phyloP scores from a whole-genome alignment of 1,140 invertebrate genomes.

The Drosophila littoralis region DNA sequence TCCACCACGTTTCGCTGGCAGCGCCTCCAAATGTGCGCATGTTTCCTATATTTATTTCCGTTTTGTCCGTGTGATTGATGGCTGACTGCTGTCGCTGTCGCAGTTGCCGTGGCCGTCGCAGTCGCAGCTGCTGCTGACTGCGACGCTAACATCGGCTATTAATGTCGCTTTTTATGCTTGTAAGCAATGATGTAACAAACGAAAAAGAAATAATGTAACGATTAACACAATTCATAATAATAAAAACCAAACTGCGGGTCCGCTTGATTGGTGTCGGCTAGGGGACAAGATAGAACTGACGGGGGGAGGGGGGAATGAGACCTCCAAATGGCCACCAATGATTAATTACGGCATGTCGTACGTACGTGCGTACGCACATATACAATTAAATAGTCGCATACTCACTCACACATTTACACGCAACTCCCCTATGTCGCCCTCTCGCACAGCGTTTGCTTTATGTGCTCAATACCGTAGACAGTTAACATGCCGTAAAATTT shows the following conservation, averaged over 20 bases:
- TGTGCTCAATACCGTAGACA: conserved; percentile 54
- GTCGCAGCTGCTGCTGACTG: conserved; percentile 9
- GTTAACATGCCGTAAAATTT: conserved; percentile 69
- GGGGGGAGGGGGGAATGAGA: background rate
- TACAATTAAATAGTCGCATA: conserved; percentile 11
- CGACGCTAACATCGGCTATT: conserved; percentile 20
- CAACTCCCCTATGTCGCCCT: conserved; percentile 25
- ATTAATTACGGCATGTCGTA: conserved; percentile 47
- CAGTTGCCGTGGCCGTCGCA: conserved; percentile 1
- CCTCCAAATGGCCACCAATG: conserved; percentile 42
- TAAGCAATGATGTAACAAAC: conserved; percentile 49
- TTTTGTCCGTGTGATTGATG: conserved; percentile 78
- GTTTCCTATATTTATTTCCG: conserved; percentile 76
- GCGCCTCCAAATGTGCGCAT: conserved; percentile 27
- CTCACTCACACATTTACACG: conserved; percentile 1
- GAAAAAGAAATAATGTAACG: conserved; percentile 54
- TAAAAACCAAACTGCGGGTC: conserved; percentile 49
- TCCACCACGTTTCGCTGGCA: conserved; percentile 7
- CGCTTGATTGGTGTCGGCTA: conserved; percentile 12
- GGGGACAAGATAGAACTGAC: background rate
- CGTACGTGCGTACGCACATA: conserved; percentile 4
- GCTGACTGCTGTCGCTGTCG: conserved; percentile 54
- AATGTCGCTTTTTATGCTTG: conserved; percentile 47
- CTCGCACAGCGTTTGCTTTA: conserved; percentile 24
- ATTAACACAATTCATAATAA: conserved; percentile 59